Evolutionary conservation across 2,113 vertebrate genomes (phyloP).

Genomic region (Typhlomys cinereus): DNA sequence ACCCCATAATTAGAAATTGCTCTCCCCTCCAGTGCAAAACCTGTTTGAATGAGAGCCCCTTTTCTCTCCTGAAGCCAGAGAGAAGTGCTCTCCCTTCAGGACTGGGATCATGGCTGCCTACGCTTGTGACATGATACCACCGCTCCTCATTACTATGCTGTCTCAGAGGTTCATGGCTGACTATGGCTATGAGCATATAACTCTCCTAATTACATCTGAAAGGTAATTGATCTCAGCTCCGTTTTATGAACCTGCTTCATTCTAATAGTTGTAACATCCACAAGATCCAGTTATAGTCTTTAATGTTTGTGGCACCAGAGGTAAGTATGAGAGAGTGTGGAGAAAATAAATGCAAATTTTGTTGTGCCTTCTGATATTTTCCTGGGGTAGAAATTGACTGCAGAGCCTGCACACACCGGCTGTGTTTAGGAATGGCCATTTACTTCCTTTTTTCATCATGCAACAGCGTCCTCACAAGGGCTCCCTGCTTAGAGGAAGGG

Average conservation of each 20-base stretch:
- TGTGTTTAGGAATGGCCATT: conserved; percentile 51
- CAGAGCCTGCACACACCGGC: not conserved
- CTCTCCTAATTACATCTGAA: too few relatives aligned
- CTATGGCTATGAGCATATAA: too few relatives aligned
- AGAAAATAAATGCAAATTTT: conserved; percentile 9
- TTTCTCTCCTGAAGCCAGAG: too few relatives aligned
- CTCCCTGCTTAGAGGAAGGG: conserved; percentile 16
- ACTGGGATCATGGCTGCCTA: too few relatives aligned
- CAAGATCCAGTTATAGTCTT: not conserved
- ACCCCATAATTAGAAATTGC: too few relatives aligned
- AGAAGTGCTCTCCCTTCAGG: too few relatives aligned
- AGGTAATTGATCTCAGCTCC: too few relatives aligned
- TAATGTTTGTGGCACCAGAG: conserved; percentile 21
- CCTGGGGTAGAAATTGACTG: conserved; percentile 9
- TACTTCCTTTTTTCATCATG: conserved; percentile 18
- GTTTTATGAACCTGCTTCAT: not conserved
- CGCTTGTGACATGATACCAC: too few relatives aligned
- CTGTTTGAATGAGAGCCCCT: too few relatives aligned
- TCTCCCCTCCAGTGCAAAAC: too few relatives aligned
- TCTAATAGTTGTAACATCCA: not conserved
- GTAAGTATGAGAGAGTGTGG: not conserved
- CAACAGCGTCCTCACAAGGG: not conserved
- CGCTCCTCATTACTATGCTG: too few relatives aligned
- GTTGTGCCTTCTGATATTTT: conserved; percentile 26
- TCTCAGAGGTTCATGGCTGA: too few relatives aligned